Evolutionary conservation across 2,888 invertebrate species (phyloP).

Genomic region (Strigamia crassipes): DNA sequence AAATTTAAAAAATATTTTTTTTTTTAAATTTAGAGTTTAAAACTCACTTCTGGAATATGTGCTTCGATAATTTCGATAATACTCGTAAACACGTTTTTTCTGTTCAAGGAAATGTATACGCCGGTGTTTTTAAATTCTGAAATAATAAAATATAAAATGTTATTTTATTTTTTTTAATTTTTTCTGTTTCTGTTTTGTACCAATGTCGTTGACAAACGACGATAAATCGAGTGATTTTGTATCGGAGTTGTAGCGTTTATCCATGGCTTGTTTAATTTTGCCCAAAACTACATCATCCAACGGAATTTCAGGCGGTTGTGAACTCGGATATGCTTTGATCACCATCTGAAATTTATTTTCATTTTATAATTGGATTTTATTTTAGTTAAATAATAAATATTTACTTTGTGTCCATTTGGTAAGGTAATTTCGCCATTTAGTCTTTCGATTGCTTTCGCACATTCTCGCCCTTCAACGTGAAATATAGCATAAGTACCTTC

Average conservation of each 20-base stretch:
- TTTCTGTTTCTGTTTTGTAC: no score
- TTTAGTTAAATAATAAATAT: not conserved
- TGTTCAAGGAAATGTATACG: not conserved
- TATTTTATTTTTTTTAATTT: no score
- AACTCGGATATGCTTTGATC: not conserved
- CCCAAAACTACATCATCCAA: not conserved
- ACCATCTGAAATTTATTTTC: not conserved
- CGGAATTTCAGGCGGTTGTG: not conserved
- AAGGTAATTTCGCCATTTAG: not conserved
- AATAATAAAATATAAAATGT: not conserved
- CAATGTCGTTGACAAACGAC: not conserved
- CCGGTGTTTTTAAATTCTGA: not conserved
- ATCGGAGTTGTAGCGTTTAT: not conserved
- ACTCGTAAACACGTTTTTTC: not conserved
- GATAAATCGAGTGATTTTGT: not conserved
- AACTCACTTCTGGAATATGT: constrained; percentile 30
- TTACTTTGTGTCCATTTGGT: constrained; percentile 1
- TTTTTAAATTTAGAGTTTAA: no score
- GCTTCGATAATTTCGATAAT: not conserved
- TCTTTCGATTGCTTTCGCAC: not conserved
- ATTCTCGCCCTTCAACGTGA: not conserved
- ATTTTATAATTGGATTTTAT: not conserved
- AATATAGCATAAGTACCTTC: not conserved
- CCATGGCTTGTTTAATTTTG: not conserved
- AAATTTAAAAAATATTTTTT: not conserved